phyloP scores from a whole-genome alignment of 2,113 vertebrate species.

The Pituophis catenifer region DNA sequence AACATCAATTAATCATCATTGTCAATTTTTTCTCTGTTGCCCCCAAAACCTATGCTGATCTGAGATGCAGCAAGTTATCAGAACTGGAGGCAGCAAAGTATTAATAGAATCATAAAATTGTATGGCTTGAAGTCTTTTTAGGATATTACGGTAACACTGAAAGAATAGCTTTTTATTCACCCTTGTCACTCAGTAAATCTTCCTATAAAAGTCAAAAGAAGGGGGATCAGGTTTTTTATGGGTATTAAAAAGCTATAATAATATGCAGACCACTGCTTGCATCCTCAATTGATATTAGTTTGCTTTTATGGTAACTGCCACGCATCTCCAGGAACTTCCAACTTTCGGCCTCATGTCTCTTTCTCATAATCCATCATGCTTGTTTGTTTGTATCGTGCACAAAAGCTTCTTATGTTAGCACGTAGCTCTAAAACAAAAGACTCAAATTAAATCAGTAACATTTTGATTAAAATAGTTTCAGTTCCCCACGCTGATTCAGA shows the following conservation, averaged over 20 bases:
- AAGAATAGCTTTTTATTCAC: not conserved
- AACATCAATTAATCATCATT: not conserved
- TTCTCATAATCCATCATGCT: not conserved
- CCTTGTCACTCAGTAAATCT: not conserved
- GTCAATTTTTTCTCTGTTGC: not conserved
- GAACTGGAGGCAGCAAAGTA: not conserved
- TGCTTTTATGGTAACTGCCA: not conserved
- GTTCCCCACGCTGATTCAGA: not conserved
- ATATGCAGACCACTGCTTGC: not conserved
- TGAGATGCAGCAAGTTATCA: not conserved
- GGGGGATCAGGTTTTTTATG: not conserved
- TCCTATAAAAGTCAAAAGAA: not conserved
- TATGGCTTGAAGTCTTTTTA: not conserved
- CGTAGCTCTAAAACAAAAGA: not conserved
- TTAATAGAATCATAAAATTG: not conserved
- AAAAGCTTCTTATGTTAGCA: not conserved
- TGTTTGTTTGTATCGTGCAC: not conserved
- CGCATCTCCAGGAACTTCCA: not conserved
- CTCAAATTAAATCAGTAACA: accelerated
- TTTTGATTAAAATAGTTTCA: constrained; percentile 1
- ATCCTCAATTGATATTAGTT: not conserved
- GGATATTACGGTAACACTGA: not conserved
- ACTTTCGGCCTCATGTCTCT: not conserved
- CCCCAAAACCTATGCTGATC: not conserved
- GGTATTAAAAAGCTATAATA: not conserved